Base-by-base conservation (phyloP, 2,113 vertebrate genomes). In the Romanogobio albipinnatus region DNA sequence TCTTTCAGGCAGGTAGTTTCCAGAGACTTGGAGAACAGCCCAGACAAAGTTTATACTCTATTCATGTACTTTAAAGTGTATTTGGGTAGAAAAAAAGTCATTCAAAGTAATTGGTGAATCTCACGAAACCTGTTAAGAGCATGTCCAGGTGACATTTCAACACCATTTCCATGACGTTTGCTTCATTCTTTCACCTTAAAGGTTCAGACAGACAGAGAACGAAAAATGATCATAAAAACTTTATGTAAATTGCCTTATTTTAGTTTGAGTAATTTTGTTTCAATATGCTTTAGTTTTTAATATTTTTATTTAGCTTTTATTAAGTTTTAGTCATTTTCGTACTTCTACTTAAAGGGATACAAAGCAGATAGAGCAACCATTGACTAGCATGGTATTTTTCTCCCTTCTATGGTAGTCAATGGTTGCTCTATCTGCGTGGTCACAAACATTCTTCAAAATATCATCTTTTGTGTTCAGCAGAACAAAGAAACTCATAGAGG, bases 1-100 rank as follows among this genome's bases (percentile, higher is more conserved):
- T 86, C 88, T 93, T 94, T 92, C 89, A 86, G 53, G 11, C 53
- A 95, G 87, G 88, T 92, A 87, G 89, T 93, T 92, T 84, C 91
- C 71, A 87, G 91, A 91, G 91, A 91, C 81, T 82, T 84, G 89
- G 89, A 76, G 89, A 62, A 81, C 91, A 86, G 88, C 83, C 61
- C 36, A 19, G 82, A 62, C 13, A 73, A 14, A 51, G 59, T 51
- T 9, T 61, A 29, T 22, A 36, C 49, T 51, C 61, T 36, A 70
- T n/a, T 59, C 26, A 51, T 61, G 24, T 36, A 0, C 17, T 36
- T 10, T 19, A 56, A 56, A 56, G 5, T 56, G 53, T 2, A 8
- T 56, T 56, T 19, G 53, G 6, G 53, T 56, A 1, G 7, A 56
- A 56, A 56, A 7, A 56, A 56, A 51, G 49, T 3, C 3, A 19